Evolutionary conservation across 2,888 invertebrate species (phyloP), one percentile per base, ranked within the genome.

Genomic region (Eledone cirrhosa): DNA sequence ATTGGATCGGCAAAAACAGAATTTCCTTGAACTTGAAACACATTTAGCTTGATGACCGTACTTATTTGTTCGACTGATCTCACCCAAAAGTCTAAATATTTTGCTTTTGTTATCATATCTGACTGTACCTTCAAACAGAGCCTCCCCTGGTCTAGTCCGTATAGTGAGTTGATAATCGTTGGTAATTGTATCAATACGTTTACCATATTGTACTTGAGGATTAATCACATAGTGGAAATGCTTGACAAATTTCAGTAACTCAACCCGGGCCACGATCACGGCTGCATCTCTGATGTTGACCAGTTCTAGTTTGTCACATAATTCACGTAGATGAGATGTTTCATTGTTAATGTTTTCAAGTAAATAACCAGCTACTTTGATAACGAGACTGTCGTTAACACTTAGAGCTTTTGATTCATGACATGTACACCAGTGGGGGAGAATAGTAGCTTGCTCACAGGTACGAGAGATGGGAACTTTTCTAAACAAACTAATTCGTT

Each of bases 401-500:
- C 92, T 88, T 27, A 95, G 87, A 82, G 93, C 92, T 77, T 91
- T 91, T 78, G 93, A 93, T 80, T 93, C 93, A 87, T 95, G 94
- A 84, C 97, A 97, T 31, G 96, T 95, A 90, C 97, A 97, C 95
- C 95, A 97, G 89, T 96, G 95, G 29, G 94, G 93, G 0, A 94
- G 93, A 80, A 97, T 95, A 0, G 92, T 94, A 0, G 97, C 96
- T 80, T 92, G 91, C 78, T 93, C 92, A 89, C 97, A 97, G 0
- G 94, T 95, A 65, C 97, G 92, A 79, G 93, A 92, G 48, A 88
- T 90, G 0, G 95, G 94, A 80, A 97, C 93, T 63, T 94, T 93
- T 41, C 94, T 90, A 89, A 97, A 96, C 79, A 96, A 92, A 89
- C 96, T 96, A 13, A 84, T 78, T 24, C 86, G 86, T 48, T 86